Evolutionary conservation across 2,113 vertebrate species (phyloP), one percentile per base, ranked within the genome.

Genomic region (Trematomus loennbergii): DNA sequence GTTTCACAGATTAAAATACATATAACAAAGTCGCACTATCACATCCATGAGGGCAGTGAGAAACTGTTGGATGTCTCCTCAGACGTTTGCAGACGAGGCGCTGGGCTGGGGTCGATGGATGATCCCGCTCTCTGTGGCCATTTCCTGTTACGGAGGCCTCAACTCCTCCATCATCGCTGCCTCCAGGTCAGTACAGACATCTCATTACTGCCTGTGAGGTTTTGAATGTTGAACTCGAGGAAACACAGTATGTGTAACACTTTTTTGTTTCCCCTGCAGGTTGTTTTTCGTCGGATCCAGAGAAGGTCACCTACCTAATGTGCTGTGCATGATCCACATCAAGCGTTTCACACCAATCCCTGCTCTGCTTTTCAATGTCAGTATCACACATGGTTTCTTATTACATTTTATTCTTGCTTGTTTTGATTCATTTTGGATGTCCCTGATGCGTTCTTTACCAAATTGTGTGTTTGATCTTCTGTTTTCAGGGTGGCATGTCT

Each of bases 161-260:
- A 96, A 96, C 88, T 96, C 96, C 25, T 95, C 95, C 17, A 95
- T 96, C 83, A 96, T 96, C 15, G 93, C 95, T 58, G 93, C 94
- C n/a, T 96, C 96, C 68, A 95, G 96, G 96, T 96, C 10, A 58
- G 85, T 64, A 59, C 43, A 68, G 4, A 16, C 66, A 52, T n/a
- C 2, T 8, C 18, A 15, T 40, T 22, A 43, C 43, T 64, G 15
- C 12, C 22, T 62, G 1, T 36, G 18, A 61, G 52, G 33, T 66
- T 59, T 48, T 22, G 1, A 64, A 12, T 50, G 29, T 60, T 36
- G 10, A 25, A 25, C 46, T 18, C 5, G 7, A 10, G 12, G 57
- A 75, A 40, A 40, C 36, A 8, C 36, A 40, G 29, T 3, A 9
- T 61, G 40, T 57, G 53, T 55, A 53, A 45, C 49, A n/a, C 9